Percentiles rank a stretch among this genome's conserved stretches.
Conservation (phyloP, 1,140 invertebrate species). For the Lasioglossum baleicum region DNA sequence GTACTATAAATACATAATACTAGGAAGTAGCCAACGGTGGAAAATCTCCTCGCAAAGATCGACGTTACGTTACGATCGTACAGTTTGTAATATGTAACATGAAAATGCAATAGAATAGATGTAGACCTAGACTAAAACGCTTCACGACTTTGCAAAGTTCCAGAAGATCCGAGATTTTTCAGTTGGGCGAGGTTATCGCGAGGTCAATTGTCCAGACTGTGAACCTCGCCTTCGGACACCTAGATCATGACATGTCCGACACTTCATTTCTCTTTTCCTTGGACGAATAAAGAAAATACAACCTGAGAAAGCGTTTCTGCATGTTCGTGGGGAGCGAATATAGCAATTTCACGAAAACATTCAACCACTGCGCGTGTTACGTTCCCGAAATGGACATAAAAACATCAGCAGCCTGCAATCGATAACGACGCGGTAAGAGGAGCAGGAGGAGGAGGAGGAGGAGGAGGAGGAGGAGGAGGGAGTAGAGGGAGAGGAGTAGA, state of each 20-base stretch:
- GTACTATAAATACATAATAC: not conserved
- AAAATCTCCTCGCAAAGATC: not conserved
- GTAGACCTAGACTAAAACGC: no score
- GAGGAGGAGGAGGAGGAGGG: not conserved
- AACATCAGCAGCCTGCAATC: conserved; percentile 28
- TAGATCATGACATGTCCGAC: no score
- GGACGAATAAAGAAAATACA: not conserved
- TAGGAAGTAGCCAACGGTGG: not conserved
- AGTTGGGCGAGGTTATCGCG: no score
- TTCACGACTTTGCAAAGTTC: no score
- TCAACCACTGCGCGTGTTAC: conserved; percentile 25
- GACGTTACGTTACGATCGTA: no score
- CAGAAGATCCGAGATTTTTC: no score
- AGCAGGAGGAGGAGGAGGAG: not conserved
- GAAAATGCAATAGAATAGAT: no score
- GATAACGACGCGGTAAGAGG: conserved; percentile 16
- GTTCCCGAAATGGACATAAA: conserved; percentile 37
- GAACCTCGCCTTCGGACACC: no score
- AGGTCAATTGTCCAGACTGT: no score
- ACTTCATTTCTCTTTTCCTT: no score
- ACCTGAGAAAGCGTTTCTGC: not conserved
- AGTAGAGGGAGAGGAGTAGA: not conserved
- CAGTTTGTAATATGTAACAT: no score
- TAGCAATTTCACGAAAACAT: conserved; percentile 22
- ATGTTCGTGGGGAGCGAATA: not conserved